Evolutionary conservation across 2,888 invertebrate genomes (phyloP), one percentile per base, ranked within the genome.

Genomic region (Eurytoma californica): DNA sequence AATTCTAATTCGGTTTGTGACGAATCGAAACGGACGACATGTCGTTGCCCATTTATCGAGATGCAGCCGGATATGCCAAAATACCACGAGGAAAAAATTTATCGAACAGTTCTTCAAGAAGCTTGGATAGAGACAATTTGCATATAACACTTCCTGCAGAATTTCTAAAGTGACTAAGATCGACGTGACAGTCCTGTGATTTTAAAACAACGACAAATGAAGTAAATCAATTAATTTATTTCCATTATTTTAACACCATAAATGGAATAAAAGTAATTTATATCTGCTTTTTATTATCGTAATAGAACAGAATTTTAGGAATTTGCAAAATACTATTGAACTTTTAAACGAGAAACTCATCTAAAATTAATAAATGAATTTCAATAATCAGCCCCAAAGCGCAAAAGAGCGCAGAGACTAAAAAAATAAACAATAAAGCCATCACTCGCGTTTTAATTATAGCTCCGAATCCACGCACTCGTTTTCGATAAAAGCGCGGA

Each of bases 401-500:
- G 63, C 18, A 47, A 63, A 63, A n/a, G 39, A 30, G 1, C 24
- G 24, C 0, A 28, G 30, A 16, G 63, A 13, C 7, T 7, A 47
- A 12, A 63, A 47, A 63, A 39, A 39, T 9, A 39, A 39, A 39
- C 39, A 4, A 39, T 39, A 39, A 63, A 63, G 20, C 60, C 13
- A 13, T 16, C 60, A 2, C 7, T 14, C 16, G 53, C 9, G 39
- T 67, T 75, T 67, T 53, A 75, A 68, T 75, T 60, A 68, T 30
- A 58, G 58, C 67, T 51, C 20, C 7, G 9, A 39, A 39, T 39
- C 9, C 39, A 1, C 55, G 30, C 28, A n/a, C 30, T 53, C 9
- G 39, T 72, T 72, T 55, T 53, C 63, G 72, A 73, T 65, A 73
- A 73, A 51, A 39, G 58, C 51, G 51, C 39, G 60, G 28, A 68